Evolutionary conservation across 2,888 invertebrate genomes (phyloP).

Genomic region (Homarus gammarus): DNA sequence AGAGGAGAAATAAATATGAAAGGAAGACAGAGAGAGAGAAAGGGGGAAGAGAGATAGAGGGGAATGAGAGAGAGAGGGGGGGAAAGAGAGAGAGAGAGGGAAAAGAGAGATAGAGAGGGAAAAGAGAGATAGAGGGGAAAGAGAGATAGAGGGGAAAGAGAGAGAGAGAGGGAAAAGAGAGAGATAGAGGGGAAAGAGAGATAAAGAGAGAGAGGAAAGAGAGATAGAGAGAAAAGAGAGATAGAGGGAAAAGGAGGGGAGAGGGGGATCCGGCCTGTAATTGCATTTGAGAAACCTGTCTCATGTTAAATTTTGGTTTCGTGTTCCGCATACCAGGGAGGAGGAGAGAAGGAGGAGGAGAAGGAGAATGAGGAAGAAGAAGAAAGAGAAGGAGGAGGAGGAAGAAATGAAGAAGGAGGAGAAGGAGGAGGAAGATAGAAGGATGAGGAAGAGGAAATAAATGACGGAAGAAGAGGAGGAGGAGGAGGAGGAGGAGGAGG

Average conservation of each 20-base stretch:
- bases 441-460: not conserved
- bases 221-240: not conserved
- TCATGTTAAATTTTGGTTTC: conserved; percentile 37
- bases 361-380: not conserved
- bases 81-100: no score
- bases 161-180: not conserved
- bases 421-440: not conserved
- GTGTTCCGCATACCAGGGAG: conserved; percentile 25
- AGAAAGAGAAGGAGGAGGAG: not conserved
- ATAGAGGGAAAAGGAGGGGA: conserved; percentile 1
- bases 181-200: no score
- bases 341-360: not conserved
- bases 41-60: not conserved
- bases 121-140: no score
- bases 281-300: conserved; percentile 45
- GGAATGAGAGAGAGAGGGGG: no score
- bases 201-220: not conserved
- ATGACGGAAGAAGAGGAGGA: not conserved
- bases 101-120: no score
- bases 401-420: not conserved
- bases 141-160: no score
- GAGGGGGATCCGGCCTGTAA: conserved; percentile 17
- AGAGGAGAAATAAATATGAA: not conserved
- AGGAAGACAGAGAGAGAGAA: not conserved
- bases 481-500: not conserved